Conservation (phyloP, 2,888 invertebrate species). For the Microplitis deprimator region DNA sequence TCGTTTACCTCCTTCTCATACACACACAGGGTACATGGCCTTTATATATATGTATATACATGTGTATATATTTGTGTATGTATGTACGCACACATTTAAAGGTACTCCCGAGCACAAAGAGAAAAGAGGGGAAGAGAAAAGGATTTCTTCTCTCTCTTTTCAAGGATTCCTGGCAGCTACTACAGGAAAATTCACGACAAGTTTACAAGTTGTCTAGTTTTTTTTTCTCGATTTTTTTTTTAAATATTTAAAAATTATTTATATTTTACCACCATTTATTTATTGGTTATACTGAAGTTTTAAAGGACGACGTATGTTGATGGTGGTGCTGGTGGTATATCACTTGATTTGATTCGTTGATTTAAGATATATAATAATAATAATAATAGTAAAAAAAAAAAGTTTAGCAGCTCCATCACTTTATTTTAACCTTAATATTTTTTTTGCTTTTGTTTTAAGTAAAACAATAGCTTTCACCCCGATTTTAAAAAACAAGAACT, state of each 20-base stretch:
- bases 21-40: conserved; percentile 11
- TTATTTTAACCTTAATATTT: conserved; percentile 43
- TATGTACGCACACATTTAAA: conserved; percentile 30
- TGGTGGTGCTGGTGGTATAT: not conserved
- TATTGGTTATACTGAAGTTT: not conserved
- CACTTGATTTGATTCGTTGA: conserved; percentile 1
- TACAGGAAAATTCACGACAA: conserved; percentile 14
- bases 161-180: conserved; percentile 29
- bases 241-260: not conserved
- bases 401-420: conserved; percentile 19
- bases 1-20: conserved; percentile 14
- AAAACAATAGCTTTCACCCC: conserved; percentile 9
- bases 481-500: too few relatives aligned
- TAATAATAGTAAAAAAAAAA: not conserved
- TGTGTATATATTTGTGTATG: conserved; percentile 3
- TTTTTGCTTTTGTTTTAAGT: not conserved
- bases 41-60: not conserved
- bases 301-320: conserved; percentile 1
- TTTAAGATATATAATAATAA: not conserved
- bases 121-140: conserved; percentile 20
- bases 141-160: conserved; percentile 25
- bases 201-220: conserved; percentile 2
- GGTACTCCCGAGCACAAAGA: conserved; percentile 15
- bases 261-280: conserved; percentile 23
- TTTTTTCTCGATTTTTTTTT: not conserved